These are phyloP conservation scores for Pangasius sanitwongsei DNA, from an alignment of 2,797 vertebrate genomes.

Conservation along the genomic window DNA sequence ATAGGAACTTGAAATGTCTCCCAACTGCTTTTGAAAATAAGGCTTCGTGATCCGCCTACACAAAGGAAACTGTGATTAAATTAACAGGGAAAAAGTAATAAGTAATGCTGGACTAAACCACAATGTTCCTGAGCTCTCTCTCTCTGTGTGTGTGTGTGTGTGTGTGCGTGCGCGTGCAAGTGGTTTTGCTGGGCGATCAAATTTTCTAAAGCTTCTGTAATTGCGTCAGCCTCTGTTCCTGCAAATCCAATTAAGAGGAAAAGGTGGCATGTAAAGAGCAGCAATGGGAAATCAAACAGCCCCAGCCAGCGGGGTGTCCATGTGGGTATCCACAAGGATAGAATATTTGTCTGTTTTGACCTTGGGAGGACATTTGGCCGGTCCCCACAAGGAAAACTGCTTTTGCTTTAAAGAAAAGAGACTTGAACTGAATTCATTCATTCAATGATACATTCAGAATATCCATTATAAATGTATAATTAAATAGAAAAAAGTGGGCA, in stretches of 20 bases:
- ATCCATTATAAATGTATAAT: not conserved
- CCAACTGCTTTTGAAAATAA: not conserved
- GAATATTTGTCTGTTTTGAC: not conserved
- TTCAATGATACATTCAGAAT: not conserved
- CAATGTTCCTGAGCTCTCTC: not conserved
- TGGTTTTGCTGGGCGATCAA: constrained; percentile 12
- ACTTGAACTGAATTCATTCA: not conserved
- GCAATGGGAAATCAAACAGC: constrained; percentile 39
- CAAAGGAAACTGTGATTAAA: constrained; percentile 30
- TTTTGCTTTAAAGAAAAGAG: not conserved
- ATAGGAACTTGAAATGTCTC: not conserved
- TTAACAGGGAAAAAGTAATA: constrained; percentile 3
- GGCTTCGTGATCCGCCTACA: constrained; percentile 5
- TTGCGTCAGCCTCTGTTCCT: constrained; percentile 32
- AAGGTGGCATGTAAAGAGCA: constrained; percentile 46
- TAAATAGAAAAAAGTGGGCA: not conserved
- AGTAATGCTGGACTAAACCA: constrained; percentile 2
- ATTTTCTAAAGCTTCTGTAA: constrained; percentile 36
- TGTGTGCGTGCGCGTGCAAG: not conserved
- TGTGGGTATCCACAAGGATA: constrained; percentile 9
- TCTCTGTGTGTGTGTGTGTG: not conserved
- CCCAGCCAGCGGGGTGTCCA: constrained; percentile 10
- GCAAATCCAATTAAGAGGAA: constrained; percentile 57
- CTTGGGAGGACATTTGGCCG: not conserved
- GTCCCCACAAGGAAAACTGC: not conserved